Evolutionary conservation across 2,113 vertebrate genomes (phyloP).

Genomic region (Campylorhamphus procurvoides): DNA sequence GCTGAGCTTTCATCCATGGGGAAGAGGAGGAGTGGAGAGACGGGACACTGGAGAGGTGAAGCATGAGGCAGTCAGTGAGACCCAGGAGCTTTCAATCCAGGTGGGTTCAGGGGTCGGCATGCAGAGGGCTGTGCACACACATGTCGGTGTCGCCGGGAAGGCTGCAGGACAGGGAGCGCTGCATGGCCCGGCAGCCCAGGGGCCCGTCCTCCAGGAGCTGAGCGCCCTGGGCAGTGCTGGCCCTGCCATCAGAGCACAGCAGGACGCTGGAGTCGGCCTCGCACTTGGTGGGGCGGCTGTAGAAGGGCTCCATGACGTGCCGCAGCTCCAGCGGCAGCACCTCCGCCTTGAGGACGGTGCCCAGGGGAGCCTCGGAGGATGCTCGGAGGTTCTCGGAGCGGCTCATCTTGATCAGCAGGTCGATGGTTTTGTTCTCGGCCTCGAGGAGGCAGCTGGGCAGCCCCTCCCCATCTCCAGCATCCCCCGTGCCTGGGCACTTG

Average conservation of each 20-base stretch:
- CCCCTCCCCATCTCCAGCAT: neutral
- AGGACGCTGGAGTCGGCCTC: slow-evolving; percentile 95
- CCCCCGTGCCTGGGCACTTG: rapidly evolving
- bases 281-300: slow-evolving; percentile 89
- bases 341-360: slow-evolving; percentile 72
- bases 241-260: slow-evolving; percentile 81
- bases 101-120: slow-evolving; percentile 38
- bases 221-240: slow-evolving; percentile 16
- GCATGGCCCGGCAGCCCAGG: slow-evolving; percentile 47
- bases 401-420: slow-evolving; percentile 85
- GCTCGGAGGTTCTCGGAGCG: slow-evolving; percentile 20
- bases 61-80: slow-evolving; percentile 32
- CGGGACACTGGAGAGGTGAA: slow-evolving; percentile 13
- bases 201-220: slow-evolving; percentile 48
- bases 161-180: slow-evolving; percentile 50
- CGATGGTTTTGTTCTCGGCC: slow-evolving; percentile 81
- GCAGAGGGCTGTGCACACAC: slow-evolving; percentile 55
- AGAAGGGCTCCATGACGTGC: slow-evolving; percentile 71
- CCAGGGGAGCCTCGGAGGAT: neutral
- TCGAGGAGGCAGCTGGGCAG: slow-evolving; percentile 63
- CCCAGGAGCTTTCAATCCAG: neutral
- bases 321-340: slow-evolving; percentile 73
- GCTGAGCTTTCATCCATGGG: neutral
- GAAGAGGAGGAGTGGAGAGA: neutral
- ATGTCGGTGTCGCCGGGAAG: slow-evolving; percentile 20